Evolutionary conservation across 1,140 invertebrate genomes (phyloP).

Genomic region (Caenorhabditis briggsae): DNA sequence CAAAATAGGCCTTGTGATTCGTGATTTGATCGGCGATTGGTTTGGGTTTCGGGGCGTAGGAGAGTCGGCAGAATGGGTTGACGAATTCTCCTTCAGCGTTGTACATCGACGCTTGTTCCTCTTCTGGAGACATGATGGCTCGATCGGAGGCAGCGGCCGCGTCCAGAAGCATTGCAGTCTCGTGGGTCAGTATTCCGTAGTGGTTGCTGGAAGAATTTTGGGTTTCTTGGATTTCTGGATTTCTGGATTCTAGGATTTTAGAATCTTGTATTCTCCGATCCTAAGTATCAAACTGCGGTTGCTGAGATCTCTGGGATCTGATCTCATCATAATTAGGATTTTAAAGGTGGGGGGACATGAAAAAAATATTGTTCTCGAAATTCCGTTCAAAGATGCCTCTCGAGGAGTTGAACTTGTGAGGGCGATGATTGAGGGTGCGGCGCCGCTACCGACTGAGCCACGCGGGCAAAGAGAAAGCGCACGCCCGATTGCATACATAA

Average conservation of each 20-base stretch:
- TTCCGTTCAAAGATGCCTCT: too few relatives aligned
- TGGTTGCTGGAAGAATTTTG: background rate
- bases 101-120: conserved; percentile 60
- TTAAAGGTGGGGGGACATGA: too few relatives aligned
- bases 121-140: conserved; percentile 56
- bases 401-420: too few relatives aligned
- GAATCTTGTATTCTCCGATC: background rate
- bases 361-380: too few relatives aligned
- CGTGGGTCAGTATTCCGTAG: conserved; percentile 5
- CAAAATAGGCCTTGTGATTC: conserved; percentile 52
- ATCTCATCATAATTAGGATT: too few relatives aligned
- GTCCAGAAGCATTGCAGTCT: conserved; percentile 28
- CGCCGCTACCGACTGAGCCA: too few relatives aligned
- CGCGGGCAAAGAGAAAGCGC: too few relatives aligned
- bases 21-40: conserved; percentile 27
- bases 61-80: conserved; percentile 59
- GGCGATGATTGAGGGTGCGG: too few relatives aligned
- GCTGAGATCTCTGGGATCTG: too few relatives aligned
- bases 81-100: conserved; percentile 62
- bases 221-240: background rate
- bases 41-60: conserved; percentile 47
- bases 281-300: background rate
- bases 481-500: too few relatives aligned
- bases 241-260: too few relatives aligned
- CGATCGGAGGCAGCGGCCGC: conserved; percentile 24